Evolutionary conservation across 2,888 invertebrate genomes (phyloP).

Genomic region (Heliconius sara): DNA sequence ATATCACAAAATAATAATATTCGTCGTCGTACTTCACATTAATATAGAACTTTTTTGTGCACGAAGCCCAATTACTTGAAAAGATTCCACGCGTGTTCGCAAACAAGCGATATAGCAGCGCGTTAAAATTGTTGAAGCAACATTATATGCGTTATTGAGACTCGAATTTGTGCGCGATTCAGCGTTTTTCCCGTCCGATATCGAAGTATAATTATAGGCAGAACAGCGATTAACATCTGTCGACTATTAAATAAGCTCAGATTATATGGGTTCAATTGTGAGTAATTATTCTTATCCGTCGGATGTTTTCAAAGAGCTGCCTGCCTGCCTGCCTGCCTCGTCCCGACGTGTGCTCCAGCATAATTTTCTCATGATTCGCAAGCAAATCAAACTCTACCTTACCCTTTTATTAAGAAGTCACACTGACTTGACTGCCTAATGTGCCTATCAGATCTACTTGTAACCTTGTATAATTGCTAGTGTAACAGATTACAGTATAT

Average conservation of each 20-base stretch:
- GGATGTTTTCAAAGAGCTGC: constrained; percentile 77
- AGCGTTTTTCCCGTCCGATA: constrained; percentile 79
- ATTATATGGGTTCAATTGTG: constrained; percentile 83
- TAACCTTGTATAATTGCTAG: constrained; percentile 46
- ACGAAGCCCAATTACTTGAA: constrained; percentile 25
- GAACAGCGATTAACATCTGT: constrained; percentile 82
- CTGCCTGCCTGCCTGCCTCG: constrained; percentile 65
- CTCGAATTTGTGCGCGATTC: constrained; percentile 56
- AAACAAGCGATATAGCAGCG: constrained; percentile 35
- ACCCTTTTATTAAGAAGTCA: constrained; percentile 81
- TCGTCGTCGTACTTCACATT: neutral
- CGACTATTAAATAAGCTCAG: constrained; percentile 82
- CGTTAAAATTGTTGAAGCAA: constrained; percentile 49
- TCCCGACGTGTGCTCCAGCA: constrained; percentile 64
- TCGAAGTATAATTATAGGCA: constrained; percentile 80
- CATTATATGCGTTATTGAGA: constrained; percentile 58
- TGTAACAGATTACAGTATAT: constrained; percentile 2
- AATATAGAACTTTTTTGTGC: constrained; percentile 23
- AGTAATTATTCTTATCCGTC: constrained; percentile 84
- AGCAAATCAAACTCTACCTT: constrained; percentile 75
- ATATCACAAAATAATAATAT: neutral
- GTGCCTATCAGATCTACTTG: constrained; percentile 59
- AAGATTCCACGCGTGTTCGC: constrained; percentile 30
- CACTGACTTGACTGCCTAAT: constrained; percentile 74
- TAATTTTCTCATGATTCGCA: constrained; percentile 83